These are phyloP conservation scores for Chloromyia formosa DNA, from an alignment of 2,888 invertebrate species.

Conservation along the genomic window DNA sequence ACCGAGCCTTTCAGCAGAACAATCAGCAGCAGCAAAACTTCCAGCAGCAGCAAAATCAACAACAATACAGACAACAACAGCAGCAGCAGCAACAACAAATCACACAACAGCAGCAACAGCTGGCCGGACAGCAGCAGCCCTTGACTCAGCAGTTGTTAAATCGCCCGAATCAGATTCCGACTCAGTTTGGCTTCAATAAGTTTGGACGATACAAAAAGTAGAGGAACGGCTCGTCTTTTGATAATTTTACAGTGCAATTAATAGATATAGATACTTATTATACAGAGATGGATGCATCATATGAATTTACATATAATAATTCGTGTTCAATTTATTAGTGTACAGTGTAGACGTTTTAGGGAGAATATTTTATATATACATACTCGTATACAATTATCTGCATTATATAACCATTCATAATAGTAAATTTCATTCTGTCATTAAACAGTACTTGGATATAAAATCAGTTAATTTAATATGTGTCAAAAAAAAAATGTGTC, in stretches of 20 bases:
- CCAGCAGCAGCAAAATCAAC: constrained; percentile 51
- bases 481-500: too few relatives aligned
- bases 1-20: constrained; percentile 53
- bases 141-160: constrained; percentile 60
- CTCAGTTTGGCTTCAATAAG: constrained; percentile 60
- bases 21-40: constrained; percentile 48
- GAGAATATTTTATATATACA: background rate
- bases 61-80: constrained; percentile 55
- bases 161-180: constrained; percentile 60
- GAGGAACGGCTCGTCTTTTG: background rate
- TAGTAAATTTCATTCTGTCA: background rate
- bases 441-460: background rate
- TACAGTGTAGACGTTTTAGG: constrained; percentile 13
- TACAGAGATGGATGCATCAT: background rate
- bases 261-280: too few relatives aligned
- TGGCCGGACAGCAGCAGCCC: constrained; percentile 55
- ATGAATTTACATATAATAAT: background rate
- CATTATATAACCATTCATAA: background rate
- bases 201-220: constrained; percentile 56
- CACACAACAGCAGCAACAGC: constrained; percentile 52
- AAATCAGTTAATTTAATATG: too few relatives aligned
- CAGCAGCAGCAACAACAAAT: constrained; percentile 55
- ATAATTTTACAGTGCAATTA: too few relatives aligned
- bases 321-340: constrained; percentile 13
- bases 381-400: too few relatives aligned